Percentiles rank a stretch among this genome's conserved stretches.
Conservation (phyloP, 1,140 invertebrate genomes). For the Lordiphosa clarofinis region DNA sequence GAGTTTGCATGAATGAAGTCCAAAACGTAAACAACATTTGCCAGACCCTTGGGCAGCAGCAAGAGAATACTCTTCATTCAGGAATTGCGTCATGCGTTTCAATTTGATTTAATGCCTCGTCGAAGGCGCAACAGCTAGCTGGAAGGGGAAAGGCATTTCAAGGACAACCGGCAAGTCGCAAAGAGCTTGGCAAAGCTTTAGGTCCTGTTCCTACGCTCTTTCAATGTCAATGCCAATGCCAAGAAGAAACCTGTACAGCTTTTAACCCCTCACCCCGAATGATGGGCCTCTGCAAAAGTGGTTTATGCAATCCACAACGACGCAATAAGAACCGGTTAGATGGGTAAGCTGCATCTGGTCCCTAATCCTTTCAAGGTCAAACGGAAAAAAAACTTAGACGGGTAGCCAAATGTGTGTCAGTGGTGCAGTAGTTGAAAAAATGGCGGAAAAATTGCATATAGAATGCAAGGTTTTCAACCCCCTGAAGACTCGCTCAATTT, state of each 20-base stretch:
- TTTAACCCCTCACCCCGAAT: no score
- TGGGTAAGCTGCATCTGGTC: no score
- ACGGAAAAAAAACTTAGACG: slow-evolving; percentile 15
- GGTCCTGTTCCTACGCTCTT: slow-evolving; percentile 14
- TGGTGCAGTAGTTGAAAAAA: slow-evolving; percentile 49
- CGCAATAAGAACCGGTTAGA: slow-evolving; percentile 62
- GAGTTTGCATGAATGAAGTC: slow-evolving; percentile 30
- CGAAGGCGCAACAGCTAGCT: no score
- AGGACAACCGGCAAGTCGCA: slow-evolving; percentile 46
- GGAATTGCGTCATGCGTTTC: slow-evolving; percentile 51
- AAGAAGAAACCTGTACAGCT: slow-evolving; percentile 49
- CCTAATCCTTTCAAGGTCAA: slow-evolving; percentile 36
- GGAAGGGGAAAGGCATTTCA: slow-evolving; percentile 21
- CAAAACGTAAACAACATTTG: slow-evolving; percentile 61
- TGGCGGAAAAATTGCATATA: slow-evolving; percentile 9
- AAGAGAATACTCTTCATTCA: slow-evolving; percentile 7
- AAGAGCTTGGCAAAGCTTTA: slow-evolving; percentile 22
- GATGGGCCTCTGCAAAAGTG: slow-evolving; percentile 4
- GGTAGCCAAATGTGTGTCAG: slow-evolving; percentile 41
- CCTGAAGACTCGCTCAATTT: neutral
- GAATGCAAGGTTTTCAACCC: slow-evolving; percentile 7
- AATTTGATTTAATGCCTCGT: slow-evolving; percentile 6
- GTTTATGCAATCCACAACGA: slow-evolving; percentile 21
- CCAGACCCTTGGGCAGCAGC: slow-evolving; percentile 2
- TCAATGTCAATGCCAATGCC: slow-evolving; percentile 57